Evolutionary conservation across 2,797 vertebrate genomes (phyloP).

Genomic region (Peromyscus aztecus): DNA sequence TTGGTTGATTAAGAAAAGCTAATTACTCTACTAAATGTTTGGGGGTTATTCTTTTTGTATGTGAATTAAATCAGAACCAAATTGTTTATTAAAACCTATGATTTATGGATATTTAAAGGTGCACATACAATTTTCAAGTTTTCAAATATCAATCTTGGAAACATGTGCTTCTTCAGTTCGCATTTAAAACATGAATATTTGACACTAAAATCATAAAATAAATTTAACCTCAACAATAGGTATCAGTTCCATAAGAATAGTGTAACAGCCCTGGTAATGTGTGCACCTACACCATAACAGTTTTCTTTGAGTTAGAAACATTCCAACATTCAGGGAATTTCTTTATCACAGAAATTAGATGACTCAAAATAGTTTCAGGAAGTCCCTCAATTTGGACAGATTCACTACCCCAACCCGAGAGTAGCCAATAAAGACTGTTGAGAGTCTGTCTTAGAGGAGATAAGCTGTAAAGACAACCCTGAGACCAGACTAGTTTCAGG

Average conservation of each 20-base stretch:
- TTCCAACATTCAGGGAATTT: not conserved
- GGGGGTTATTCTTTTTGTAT: conserved; percentile 64
- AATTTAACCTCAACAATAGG: conserved; percentile 28
- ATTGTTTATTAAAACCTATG: conserved; percentile 48
- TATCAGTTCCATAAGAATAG: conserved; percentile 31
- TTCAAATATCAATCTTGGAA: conserved; percentile 51
- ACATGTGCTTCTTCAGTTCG: conserved; percentile 6
- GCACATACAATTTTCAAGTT: conserved; percentile 45
- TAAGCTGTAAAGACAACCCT: not conserved
- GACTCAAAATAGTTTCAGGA: not conserved
- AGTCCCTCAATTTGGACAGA: not conserved
- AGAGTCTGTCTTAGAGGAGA: not conserved
- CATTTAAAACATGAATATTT: conserved; percentile 54
- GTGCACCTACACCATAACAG: not conserved
- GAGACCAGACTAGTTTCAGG: not conserved
- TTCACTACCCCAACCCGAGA: not conserved
- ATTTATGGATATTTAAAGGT: conserved; percentile 47
- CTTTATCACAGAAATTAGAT: not conserved
- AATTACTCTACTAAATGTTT: conserved; percentile 69
- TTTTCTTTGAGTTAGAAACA: too few species aligned
- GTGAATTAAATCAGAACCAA: conserved; percentile 73
- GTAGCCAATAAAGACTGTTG: not conserved
- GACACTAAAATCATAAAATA: conserved; percentile 45
- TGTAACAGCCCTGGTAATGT: not conserved
- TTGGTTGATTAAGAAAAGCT: conserved; percentile 68